These are phyloP conservation scores for Cyanocitta stelleri DNA, from an alignment of 2,113 vertebrate genomes.

Conservation along the genomic window DNA sequence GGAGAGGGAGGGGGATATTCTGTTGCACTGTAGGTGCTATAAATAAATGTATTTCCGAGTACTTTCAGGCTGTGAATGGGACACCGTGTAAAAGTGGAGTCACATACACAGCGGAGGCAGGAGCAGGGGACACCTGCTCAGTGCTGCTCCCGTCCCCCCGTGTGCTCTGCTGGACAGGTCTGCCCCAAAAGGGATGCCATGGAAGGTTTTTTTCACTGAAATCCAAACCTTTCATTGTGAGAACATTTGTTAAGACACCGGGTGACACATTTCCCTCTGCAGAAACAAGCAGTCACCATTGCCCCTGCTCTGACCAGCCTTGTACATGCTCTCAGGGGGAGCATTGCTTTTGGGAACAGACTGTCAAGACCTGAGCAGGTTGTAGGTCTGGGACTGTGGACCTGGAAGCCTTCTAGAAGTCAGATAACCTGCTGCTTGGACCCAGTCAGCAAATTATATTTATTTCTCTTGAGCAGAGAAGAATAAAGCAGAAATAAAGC, in stretches of 20 bases:
- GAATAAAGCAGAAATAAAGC: not conserved
- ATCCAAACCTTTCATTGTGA: accelerated
- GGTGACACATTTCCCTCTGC: not conserved
- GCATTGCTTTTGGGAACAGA: not conserved
- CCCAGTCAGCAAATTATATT: not conserved
- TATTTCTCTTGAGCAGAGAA: not conserved
- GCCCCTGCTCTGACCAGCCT: accelerated
- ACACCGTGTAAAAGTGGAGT: not conserved
- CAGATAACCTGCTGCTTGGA: not conserved
- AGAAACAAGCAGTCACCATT: accelerated
- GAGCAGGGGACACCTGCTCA: not conserved
- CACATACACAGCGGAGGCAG: accelerated
- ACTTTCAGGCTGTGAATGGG: not conserved
- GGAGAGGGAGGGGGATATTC: not conserved
- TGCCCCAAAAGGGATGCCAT: accelerated
- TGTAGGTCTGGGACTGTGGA: not conserved
- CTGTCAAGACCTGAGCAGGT: not conserved
- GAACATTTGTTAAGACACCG: accelerated
- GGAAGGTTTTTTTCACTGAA: not conserved
- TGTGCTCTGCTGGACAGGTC: not conserved
- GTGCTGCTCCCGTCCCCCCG: accelerated
- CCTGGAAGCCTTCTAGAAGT: not conserved
- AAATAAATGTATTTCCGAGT: not conserved
- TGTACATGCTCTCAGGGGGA: accelerated
- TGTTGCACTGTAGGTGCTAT: not conserved